Conservation (phyloP, 2,888 invertebrate genomes). For the Folsomia manolachei region DNA sequence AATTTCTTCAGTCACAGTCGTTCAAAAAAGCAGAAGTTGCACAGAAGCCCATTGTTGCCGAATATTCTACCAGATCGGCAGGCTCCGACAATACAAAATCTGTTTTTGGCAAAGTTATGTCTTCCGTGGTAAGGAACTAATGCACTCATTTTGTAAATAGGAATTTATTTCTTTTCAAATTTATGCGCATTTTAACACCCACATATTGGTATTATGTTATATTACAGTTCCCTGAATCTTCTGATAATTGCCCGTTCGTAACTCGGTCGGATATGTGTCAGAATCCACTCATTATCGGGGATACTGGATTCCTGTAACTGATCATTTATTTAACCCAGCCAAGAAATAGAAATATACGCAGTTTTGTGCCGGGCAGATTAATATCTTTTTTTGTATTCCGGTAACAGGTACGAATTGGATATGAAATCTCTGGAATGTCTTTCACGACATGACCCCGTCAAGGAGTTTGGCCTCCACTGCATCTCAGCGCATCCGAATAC, state of each 20-base stretch:
- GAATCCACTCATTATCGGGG: constrained; percentile 4
- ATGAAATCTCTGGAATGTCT: background rate
- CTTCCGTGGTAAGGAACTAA: constrained; percentile 40
- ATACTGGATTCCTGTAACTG: constrained; percentile 14
- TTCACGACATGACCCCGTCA: constrained; percentile 12
- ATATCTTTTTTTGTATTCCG: no score
- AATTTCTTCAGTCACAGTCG: constrained; percentile 56
- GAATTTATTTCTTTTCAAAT: no score
- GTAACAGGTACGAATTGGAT: constrained; percentile 8
- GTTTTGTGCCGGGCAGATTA: no score
- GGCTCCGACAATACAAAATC: constrained; percentile 58
- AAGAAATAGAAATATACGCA: no score
- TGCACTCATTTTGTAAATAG: no score
- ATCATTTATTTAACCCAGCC: no score
- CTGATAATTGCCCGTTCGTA: constrained; percentile 14
- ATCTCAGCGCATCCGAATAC: background rate
- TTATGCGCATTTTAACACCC: no score
- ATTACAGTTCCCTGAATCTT: constrained; percentile 7
- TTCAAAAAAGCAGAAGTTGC: constrained; percentile 55
- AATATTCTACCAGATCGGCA: constrained; percentile 56
- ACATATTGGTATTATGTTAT: no score
- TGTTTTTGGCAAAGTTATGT: constrained; percentile 54
- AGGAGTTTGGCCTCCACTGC: constrained; percentile 14
- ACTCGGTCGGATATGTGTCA: constrained; percentile 1
- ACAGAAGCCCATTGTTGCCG: constrained; percentile 55